Percentiles rank a stretch among this genome's conserved stretches.
Evolutionary conservation across 1,140 invertebrate species (phyloP).

Genomic region (Araneus ventricosus): DNA sequence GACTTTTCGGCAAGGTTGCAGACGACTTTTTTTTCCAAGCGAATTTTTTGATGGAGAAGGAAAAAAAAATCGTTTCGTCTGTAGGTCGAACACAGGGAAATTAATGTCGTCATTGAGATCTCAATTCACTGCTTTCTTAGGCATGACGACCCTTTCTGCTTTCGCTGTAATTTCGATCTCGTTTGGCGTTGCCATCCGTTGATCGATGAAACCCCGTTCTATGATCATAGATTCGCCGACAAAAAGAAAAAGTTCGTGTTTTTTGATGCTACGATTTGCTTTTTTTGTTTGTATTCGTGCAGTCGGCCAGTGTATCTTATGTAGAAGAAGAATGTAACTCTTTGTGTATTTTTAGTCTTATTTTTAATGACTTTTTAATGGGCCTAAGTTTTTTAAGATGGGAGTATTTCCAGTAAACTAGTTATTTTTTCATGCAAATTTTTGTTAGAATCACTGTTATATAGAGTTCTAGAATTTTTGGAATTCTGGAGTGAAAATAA

Average conservation of each 20-base stretch:
- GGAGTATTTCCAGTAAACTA: no score
- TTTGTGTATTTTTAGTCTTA: neutral
- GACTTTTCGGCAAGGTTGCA: neutral
- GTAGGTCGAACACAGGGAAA: neutral
- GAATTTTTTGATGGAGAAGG: neutral
- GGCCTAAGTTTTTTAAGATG: neutral
- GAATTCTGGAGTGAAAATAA: no score
- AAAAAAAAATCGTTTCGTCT: conserved; percentile 6
- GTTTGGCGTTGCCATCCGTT: neutral
- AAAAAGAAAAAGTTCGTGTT: neutral
- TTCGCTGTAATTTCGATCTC: neutral
- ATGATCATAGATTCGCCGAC: neutral
- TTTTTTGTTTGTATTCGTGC: neutral
- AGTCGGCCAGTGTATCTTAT: neutral
- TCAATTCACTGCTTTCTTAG: neutral
- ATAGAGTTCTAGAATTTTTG: no score
- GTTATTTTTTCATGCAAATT: no score
- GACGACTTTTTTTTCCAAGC: neutral
- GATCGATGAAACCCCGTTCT: neutral
- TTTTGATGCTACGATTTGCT: neutral
- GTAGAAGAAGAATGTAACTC: neutral
- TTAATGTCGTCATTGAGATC: conserved; percentile 7
- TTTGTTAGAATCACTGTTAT: no score
- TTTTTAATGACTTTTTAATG: conserved; percentile 3
- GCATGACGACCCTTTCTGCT: neutral